Evolutionary conservation across 2,797 vertebrate species (phyloP), one percentile per base, ranked within the genome.

Genomic region (Pseudochromis fuscus): DNA sequence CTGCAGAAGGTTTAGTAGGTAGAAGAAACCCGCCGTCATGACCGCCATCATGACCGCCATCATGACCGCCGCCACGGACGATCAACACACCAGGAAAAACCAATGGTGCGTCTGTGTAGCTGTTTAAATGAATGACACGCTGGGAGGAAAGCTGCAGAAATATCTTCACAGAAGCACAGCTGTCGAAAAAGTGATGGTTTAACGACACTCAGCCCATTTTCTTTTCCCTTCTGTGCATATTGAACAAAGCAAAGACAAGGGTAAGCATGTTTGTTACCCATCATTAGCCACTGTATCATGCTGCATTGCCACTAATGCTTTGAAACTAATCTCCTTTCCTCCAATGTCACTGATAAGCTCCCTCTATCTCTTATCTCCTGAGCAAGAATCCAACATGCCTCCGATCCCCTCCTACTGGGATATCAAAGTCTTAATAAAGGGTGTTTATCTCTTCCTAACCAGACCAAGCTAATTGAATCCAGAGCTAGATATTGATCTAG

Each of bases 381-480:
- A 88, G 82, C 74, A 72, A 50, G n/a, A 72, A 85, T 88, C 82
- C 80, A 83, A 85, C 81, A 78, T 63, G 77, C 79, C 72, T 83
- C 48, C 24, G 51, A 72, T 67, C 72, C 52, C 28, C 35, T 73
- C 81, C 90, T 69, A 88, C 88, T 89, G 87, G 65, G 83, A 81
- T 77, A 90, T 90, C 79, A 86, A 82, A 86, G 87, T 85, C 77
- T 67, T 78, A 81, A 81, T 83, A 87, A 71, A 84, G 85, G 62
- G 49, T 23, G 57, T 77, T 92, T 92, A 93, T 93, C 93, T 93
- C 72, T 27, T 80, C 55, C 67, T 50, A 71, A 56, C 65, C 83
- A 92, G 91, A 56, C 86, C 57, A 56, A 27, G 80, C 88, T 92
- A 93, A 94, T 90, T 93, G 85, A 93, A 94, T 92, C 76, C 85